These are phyloP conservation scores for Troglohyphantes excavatus DNA, from an alignment of 2,888 invertebrate species.

Conservation along the genomic window DNA sequence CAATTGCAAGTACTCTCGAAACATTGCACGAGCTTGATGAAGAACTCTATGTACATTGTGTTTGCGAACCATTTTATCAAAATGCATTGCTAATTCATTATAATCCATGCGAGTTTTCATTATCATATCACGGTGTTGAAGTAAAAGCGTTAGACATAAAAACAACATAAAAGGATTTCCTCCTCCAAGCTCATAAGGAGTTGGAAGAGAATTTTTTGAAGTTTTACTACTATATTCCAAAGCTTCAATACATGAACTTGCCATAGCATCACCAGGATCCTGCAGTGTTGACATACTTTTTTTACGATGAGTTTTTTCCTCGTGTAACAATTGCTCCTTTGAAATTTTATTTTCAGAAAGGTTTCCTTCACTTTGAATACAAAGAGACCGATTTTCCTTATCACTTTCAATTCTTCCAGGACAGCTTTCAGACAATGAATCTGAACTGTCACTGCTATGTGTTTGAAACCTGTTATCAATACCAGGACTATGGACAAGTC, in stretches of 20 bases:
- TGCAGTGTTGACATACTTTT: constrained; percentile 37
- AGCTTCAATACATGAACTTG: constrained; percentile 86
- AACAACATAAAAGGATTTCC: constrained; percentile 99
- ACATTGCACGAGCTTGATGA: constrained; percentile 94
- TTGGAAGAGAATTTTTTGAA: constrained; percentile 85
- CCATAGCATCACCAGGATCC: constrained; percentile 81
- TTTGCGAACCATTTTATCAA: constrained; percentile 97
- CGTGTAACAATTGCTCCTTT: constrained; percentile 68
- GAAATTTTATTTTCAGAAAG: constrained; percentile 67
- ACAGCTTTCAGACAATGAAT: constrained; percentile 76
- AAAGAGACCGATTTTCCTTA: constrained; percentile 37
- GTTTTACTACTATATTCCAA: constrained; percentile 82
- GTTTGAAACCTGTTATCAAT: constrained; percentile 70
- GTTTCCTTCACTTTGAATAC: constrained; percentile 25
- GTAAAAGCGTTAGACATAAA: constrained; percentile 93
- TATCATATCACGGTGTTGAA: constrained; percentile 96
- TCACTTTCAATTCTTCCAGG: constrained; percentile 71
- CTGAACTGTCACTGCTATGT: constrained; percentile 78
- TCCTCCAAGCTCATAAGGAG: constrained; percentile 93
- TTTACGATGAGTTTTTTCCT: constrained; percentile 43
- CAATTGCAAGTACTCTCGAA: constrained; percentile 92
- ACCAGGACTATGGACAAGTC: constrained; percentile 78
- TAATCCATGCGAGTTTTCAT: constrained; percentile 96
- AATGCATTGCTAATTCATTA: constrained; percentile 99
- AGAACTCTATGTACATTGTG: constrained; percentile 96